Conservation (phyloP, 2,888 invertebrate species). For the Cremastobaeus sp. region DNA sequence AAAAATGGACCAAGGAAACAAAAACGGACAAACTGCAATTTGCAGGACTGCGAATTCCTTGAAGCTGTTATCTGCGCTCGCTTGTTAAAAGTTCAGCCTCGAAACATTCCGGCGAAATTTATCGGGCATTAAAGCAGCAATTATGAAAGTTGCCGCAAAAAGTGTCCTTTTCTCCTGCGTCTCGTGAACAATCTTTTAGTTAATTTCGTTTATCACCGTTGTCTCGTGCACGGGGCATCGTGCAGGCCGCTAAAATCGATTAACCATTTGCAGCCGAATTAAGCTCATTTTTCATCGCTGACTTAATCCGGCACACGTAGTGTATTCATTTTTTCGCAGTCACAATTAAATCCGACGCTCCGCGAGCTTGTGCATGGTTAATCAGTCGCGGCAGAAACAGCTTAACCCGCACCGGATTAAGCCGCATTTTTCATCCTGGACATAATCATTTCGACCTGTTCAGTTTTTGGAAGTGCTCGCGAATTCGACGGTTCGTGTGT, state of each 20-base stretch:
- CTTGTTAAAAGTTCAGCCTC: constrained; percentile 3
- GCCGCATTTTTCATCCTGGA: no score
- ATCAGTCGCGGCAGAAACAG: no score
- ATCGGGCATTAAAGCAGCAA: constrained; percentile 24
- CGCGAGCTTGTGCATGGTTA: constrained; percentile 11
- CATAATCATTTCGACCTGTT: no score
- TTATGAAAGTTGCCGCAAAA: constrained; percentile 18
- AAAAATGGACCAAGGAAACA: not conserved
- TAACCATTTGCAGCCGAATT: constrained; percentile 24
- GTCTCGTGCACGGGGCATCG: not conserved
- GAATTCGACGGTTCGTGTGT: no score
- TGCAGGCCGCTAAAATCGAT: constrained; percentile 14
- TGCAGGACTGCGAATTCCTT: constrained; percentile 12
- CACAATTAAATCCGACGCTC: constrained; percentile 26
- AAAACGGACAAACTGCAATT: no score
- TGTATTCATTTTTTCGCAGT: constrained; percentile 12
- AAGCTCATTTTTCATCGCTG: constrained; percentile 19
- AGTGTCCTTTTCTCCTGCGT: constrained; percentile 3
- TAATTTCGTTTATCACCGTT: constrained; percentile 24
- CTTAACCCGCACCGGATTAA: no score
- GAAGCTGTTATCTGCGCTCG: not conserved
- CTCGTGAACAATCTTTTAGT: constrained; percentile 25
- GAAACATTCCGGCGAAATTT: constrained; percentile 22
- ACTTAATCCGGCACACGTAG: constrained; percentile 13
- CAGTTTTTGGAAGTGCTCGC: no score